These are phyloP conservation scores for Hippocampus mohnikei DNA, from an alignment of 2,113 vertebrate genomes.

Conservation along the genomic window DNA sequence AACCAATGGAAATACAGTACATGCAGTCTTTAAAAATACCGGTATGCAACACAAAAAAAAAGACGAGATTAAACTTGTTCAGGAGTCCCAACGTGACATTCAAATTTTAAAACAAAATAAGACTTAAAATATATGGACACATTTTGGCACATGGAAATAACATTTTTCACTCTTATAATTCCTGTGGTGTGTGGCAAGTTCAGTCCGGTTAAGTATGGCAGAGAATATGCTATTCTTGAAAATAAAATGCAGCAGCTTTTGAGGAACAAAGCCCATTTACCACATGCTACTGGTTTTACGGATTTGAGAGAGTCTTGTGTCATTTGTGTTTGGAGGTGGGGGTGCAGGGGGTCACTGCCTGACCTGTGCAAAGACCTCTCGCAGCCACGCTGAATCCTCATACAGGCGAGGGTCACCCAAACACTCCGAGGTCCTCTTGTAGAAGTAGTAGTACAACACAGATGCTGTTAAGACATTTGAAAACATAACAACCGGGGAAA, in stretches of 20 bases:
- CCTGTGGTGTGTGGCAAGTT: background rate
- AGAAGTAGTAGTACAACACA: constrained; percentile 89
- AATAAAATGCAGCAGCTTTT: background rate
- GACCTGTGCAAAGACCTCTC: constrained; percentile 78
- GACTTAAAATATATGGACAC: background rate
- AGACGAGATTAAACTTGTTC: constrained; percentile 21
- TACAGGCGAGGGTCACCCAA: constrained; percentile 90
- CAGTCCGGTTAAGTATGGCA: background rate
- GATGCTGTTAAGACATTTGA: constrained; percentile 68
- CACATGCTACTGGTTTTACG: too few relatives aligned
- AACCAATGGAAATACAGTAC: constrained; percentile 17
- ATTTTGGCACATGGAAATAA: constrained; percentile 1
- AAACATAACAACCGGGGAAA: background rate
- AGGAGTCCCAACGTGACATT: background rate
- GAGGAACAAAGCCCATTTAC: background rate
- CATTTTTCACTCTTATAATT: background rate
- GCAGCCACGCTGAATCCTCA: constrained; percentile 86
- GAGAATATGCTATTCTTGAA: background rate
- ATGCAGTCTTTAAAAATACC: constrained; percentile 12
- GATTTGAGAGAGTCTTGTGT: too few relatives aligned
- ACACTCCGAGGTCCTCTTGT: constrained; percentile 85
- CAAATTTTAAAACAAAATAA: background rate
- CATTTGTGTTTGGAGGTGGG: background rate
- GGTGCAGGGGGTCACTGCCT: constrained; percentile 61
- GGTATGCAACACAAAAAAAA: constrained; percentile 20